Evolutionary conservation across 2,113 vertebrate genomes (phyloP).

Genomic region (Chrysemys picta): DNA sequence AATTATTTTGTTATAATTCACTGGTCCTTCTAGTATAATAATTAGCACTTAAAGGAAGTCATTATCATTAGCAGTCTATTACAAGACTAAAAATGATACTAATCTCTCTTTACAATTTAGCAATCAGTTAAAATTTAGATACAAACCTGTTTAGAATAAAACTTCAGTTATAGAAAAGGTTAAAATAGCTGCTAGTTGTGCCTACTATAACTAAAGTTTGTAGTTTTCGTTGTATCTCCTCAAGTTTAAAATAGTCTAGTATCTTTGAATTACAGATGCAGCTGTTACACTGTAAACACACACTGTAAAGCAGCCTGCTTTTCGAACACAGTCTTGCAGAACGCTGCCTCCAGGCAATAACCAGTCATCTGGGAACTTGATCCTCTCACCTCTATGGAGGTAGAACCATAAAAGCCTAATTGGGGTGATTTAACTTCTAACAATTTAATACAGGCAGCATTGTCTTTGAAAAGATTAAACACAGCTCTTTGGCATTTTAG

Average conservation of each 20-base stretch:
- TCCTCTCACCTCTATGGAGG: neutral
- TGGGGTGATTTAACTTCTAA: neutral
- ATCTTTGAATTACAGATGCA: neutral
- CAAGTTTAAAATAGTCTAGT: neutral
- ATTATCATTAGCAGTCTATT: neutral
- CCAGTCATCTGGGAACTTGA: neutral
- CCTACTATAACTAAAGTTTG: neutral
- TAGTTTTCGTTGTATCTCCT: neutral
- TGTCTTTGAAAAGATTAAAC: neutral
- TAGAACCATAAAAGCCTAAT: neutral
- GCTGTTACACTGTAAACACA: neutral
- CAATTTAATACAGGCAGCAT: neutral
- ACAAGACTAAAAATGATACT: neutral
- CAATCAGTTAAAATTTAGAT: neutral
- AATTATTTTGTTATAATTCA: neutral
- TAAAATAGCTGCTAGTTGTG: neutral
- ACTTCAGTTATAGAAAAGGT: slow-evolving; percentile 27
- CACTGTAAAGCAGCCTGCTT: neutral
- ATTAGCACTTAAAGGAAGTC: neutral
- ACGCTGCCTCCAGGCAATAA: neutral
- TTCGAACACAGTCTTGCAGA: neutral
- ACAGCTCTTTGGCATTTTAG: neutral
- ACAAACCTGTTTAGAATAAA: neutral
- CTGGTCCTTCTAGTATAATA: neutral
- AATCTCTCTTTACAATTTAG: neutral